These are phyloP conservation scores for Nematostella vectensis DNA, from an alignment of 92 coral and sea anemone species.

Conservation along the genomic window DNA sequence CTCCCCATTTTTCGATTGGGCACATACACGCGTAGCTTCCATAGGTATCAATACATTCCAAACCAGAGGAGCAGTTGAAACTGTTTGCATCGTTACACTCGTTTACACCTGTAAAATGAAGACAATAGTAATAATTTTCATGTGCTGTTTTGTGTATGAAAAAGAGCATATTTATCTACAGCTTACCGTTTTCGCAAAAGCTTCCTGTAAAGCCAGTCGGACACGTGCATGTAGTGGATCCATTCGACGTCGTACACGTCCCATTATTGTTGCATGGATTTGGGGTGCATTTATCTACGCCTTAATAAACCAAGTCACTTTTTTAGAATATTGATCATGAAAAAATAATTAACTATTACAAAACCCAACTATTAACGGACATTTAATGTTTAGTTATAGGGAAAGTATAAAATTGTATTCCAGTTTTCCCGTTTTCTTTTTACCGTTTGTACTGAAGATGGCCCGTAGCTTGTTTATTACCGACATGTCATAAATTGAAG, in stretches of 20 bases:
- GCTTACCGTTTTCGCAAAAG: neutral
- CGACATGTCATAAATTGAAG: too few species aligned
- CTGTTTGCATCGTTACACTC: constrained; percentile 6
- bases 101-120: constrained; percentile 5
- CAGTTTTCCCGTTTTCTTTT: too few species aligned
- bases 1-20: constrained; percentile 4
- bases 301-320: neutral
- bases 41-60: constrained; percentile 8
- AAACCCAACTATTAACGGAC: too few species aligned
- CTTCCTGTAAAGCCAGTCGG: neutral
- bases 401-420: too few species aligned
- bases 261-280: neutral
- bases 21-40: constrained; percentile 32
- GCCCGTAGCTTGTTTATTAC: too few species aligned
- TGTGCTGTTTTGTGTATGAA: neutral
- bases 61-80: constrained; percentile 4
- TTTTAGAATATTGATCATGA: too few species aligned
- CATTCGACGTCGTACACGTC: neutral
- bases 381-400: too few species aligned
- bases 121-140: neutral
- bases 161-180: neutral
- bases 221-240: neutral
- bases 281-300: neutral
- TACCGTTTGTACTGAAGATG: too few species aligned
- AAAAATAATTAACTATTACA: too few species aligned